phyloP scores from a whole-genome alignment of 2,888 invertebrate genomes.

The Adelognathus sp. region DNA sequence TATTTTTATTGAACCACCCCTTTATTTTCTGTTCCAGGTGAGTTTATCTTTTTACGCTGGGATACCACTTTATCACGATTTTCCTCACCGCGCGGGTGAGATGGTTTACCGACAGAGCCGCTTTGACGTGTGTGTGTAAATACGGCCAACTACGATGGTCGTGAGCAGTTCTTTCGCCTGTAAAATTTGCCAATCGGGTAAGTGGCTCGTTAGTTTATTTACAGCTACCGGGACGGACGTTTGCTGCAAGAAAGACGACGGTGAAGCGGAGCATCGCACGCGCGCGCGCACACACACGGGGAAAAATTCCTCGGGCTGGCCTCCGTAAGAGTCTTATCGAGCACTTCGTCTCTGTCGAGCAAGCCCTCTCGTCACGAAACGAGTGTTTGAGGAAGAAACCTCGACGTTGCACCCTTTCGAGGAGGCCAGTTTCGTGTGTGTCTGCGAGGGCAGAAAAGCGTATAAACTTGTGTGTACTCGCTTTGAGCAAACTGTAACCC shows the following conservation, averaged over 20 bases:
- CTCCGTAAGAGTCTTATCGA: conserved; percentile 13
- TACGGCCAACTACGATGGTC: neutral
- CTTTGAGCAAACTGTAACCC: neutral
- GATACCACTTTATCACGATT: conserved; percentile 44
- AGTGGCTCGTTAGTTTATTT: conserved; percentile 49
- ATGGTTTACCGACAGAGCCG: neutral
- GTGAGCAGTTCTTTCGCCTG: neutral
- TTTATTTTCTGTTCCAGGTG: conserved; percentile 44
- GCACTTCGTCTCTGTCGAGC: conserved; percentile 37
- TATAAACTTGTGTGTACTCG: neutral
- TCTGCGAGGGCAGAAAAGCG: neutral
- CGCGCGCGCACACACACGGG: neutral
- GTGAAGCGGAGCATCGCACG: neutral
- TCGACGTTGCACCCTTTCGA: neutral
- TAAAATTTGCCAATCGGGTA: conserved; percentile 42
- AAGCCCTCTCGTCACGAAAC: conserved; percentile 22
- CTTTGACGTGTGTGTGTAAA: neutral
- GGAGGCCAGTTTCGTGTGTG: neutral
- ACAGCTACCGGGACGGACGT: conserved; percentile 1
- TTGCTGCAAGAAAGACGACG: neutral
- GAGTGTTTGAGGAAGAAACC: conserved; percentile 13
- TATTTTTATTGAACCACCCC: conserved; percentile 14
- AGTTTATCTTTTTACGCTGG: conserved; percentile 19
- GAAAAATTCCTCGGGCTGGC: neutral
- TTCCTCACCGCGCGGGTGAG: conserved; percentile 6